Conservation (phyloP, 2,113 vertebrate species). For the Monopterus albus region DNA sequence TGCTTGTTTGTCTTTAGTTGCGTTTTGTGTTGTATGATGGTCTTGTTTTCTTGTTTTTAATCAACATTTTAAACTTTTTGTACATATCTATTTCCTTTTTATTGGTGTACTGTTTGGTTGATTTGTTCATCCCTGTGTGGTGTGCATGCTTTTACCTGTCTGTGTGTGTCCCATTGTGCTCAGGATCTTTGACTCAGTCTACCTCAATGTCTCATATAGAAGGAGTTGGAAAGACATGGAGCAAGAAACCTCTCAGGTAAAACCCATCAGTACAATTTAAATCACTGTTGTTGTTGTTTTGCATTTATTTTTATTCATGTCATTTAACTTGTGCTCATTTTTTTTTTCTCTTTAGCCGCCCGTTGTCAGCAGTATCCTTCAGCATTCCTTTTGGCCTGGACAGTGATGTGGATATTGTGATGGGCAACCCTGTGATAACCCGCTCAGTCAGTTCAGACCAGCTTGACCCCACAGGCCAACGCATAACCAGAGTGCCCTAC, state of each 20-base stretch:
- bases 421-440: slow-evolving; percentile 90
- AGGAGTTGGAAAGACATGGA: slow-evolving; percentile 88
- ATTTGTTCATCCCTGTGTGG: slow-evolving; percentile 57
- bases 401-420: slow-evolving; percentile 93
- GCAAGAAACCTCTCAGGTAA: slow-evolving; percentile 88
- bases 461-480: slow-evolving; percentile 78
- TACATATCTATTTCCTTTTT: slow-evolving; percentile 1
- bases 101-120: slow-evolving; percentile 35
- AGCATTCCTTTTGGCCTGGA: slow-evolving; percentile 95
- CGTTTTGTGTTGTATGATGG: slow-evolving; percentile 1
- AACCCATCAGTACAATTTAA: background rate
- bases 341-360: slow-evolving; percentile 77
- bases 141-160: slow-evolving; percentile 75
- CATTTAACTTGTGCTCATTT: background rate
- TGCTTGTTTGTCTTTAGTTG: slow-evolving; percentile 23
- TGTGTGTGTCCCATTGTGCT: slow-evolving; percentile 68
- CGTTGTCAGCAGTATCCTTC: slow-evolving; percentile 91
- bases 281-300: background rate
- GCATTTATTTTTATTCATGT: background rate
- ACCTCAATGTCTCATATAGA: slow-evolving; percentile 94
- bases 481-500: slow-evolving; percentile 62
- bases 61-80: slow-evolving; percentile 1
- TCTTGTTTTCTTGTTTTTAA: slow-evolving; percentile 8
- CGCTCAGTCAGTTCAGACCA: slow-evolving; percentile 92
- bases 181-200: slow-evolving; percentile 90